A percentile compares a stretch with the other conserved stretches of the same genome.
phyloP scores from a whole-genome alignment of 2,888 invertebrate species.

The Drosophila paranaensis region DNA sequence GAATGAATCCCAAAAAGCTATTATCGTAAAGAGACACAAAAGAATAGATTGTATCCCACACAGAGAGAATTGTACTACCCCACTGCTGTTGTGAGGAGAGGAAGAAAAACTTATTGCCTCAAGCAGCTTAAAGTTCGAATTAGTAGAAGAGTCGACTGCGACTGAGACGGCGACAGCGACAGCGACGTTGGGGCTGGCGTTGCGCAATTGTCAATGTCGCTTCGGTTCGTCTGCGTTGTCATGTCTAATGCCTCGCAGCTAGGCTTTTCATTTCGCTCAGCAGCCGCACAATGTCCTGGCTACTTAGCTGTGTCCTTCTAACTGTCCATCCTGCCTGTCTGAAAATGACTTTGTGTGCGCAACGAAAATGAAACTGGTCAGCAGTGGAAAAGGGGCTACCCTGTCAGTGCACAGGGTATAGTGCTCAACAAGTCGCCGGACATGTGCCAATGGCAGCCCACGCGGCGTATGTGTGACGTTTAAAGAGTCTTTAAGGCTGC shows the following conservation, averaged over 20 bases:
- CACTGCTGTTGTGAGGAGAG: background rate
- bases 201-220: slow-evolving; percentile 52
- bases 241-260: slow-evolving; percentile 63
- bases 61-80: background rate
- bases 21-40: too few species aligned
- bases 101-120: slow-evolving; percentile 33
- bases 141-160: slow-evolving; percentile 31
- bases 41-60: too few species aligned
- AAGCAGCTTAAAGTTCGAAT: slow-evolving; percentile 66
- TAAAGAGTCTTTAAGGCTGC: slow-evolving; percentile 43
- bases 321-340: slow-evolving; percentile 17
- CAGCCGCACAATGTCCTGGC: slow-evolving; percentile 47
- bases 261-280: slow-evolving; percentile 61
- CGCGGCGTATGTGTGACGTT: slow-evolving; percentile 54
- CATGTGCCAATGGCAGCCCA: slow-evolving; percentile 16
- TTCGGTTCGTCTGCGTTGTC: slow-evolving; percentile 57
- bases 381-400: slow-evolving; percentile 38
- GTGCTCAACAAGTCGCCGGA: slow-evolving; percentile 66
- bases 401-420: slow-evolving; percentile 35
- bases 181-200: slow-evolving; percentile 16
- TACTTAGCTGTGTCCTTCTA: slow-evolving; percentile 53
- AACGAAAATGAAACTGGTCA: slow-evolving; percentile 58
- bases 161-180: slow-evolving; percentile 11
- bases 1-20: too few species aligned
- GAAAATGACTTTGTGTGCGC: slow-evolving; percentile 36